Evolutionary conservation across 2,888 invertebrate genomes (phyloP), one percentile per base, ranked within the genome.

Genomic region (Nasonia oneida): DNA sequence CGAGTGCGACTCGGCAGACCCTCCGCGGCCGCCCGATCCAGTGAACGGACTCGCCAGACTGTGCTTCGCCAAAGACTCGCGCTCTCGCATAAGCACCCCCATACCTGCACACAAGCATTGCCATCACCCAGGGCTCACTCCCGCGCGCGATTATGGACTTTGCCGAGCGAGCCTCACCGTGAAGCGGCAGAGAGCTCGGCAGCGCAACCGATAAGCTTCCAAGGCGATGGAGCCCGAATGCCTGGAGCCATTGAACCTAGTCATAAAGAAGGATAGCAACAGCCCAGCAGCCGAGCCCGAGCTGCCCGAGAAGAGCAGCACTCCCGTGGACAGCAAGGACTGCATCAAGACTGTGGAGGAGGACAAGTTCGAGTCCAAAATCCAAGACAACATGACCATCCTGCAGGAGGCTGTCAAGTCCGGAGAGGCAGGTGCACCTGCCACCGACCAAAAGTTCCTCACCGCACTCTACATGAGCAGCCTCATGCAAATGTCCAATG

Each of bases 161-260:
- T 70, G 53, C 50, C 50, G 15, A 39, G 53, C 14, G 29, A 47
- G 12, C 47, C 37, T 37, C 4, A 15, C 37, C 70, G 29, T 73
- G 39, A 8, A 6, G 29, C 15, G 57, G 3, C n/a, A 23, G 33
- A 47, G 81, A 29, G 78, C 77, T 82, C 67, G 77, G 80, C 77
- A 39, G 77, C 39, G 39, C 50, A 57, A 78, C 64, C 76, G 47
- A 76, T 57, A 78, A 89, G 82, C 86, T 67, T 82, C 78, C 87
- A 87, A 89, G 92, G 93, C 91, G 89, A 93, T 93, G 93, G 93
- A 93, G 93, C 91, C 93, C 91, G 93, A 93, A 90, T 93, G 91
- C 86, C 89, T 91, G 89, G 93, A 93, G 87, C 94, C 95, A 93
- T 93, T 95, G 93, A 95, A 95, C 94, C 93, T 94, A 90, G 94